Evolutionary conservation across 2,888 invertebrate genomes (phyloP).

Genomic region (Drosophila subsilvestris): DNA sequence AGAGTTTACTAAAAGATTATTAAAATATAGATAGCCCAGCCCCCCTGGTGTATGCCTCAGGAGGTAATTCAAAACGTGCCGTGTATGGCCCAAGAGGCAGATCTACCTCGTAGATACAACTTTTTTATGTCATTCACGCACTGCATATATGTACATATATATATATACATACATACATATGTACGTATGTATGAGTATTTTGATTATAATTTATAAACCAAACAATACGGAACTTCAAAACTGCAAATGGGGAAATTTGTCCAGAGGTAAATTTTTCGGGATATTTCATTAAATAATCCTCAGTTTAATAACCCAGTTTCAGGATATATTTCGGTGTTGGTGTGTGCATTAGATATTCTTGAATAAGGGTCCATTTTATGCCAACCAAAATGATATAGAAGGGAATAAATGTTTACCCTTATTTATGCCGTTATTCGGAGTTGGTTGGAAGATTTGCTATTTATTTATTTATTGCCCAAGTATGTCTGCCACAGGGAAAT

Average conservation of each 20-base stretch:
- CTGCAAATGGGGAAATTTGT: too few relatives aligned
- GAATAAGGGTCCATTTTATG: not conserved
- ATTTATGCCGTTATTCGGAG: not conserved
- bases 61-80: not conserved
- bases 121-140: not conserved
- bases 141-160: too few relatives aligned
- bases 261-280: too few relatives aligned
- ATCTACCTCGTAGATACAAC: not conserved
- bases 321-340: not conserved
- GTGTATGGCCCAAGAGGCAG: too few relatives aligned
- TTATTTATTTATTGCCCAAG: not conserved
- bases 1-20: not conserved
- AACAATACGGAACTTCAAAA: too few relatives aligned
- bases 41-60: not conserved
- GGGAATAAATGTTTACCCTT: not conserved
- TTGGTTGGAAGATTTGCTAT: not conserved
- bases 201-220: too few relatives aligned
- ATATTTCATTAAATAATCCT: too few relatives aligned
- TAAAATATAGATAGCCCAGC: not conserved
- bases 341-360: not conserved
- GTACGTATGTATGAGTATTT: too few relatives aligned
- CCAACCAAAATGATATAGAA: not conserved
- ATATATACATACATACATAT: too few relatives aligned
- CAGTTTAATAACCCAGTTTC: not conserved
- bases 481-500: not conserved